Conservation (phyloP, 2,888 invertebrate genomes). For the Troilus luridus region DNA sequence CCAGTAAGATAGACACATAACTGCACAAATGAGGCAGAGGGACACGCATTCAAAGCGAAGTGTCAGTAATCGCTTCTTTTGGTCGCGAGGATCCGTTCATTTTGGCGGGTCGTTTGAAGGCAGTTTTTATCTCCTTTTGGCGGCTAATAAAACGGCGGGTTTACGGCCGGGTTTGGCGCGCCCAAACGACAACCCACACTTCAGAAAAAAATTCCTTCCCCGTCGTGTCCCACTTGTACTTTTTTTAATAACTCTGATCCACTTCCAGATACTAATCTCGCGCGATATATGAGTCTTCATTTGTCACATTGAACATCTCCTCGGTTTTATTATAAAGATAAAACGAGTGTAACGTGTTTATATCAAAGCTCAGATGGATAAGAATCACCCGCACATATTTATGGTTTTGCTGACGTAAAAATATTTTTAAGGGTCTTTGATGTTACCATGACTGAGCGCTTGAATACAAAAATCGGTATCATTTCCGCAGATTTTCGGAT, state of each 20-base stretch:
- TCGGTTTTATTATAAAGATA: neutral
- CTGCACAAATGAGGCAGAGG: neutral
- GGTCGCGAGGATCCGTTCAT: neutral
- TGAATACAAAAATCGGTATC: neutral
- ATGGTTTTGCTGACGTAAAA: neutral
- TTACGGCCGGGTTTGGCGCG: constrained; percentile 35
- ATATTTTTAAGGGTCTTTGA: neutral
- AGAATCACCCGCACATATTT: neutral
- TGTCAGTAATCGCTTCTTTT: constrained; percentile 9
- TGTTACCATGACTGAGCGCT: neutral
- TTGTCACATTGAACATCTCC: constrained; percentile 33
- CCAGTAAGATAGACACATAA: constrained; percentile 9
- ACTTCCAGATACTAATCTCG: constrained; percentile 4
- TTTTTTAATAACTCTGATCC: constrained; percentile 33
- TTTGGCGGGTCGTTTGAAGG: constrained; percentile 45
- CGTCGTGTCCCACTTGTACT: neutral
- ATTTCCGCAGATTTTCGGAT: neutral
- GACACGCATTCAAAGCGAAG: neutral
- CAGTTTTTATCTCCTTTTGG: constrained; percentile 37
- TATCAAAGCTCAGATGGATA: neutral
- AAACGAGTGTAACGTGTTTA: neutral
- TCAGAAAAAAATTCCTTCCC: neutral
- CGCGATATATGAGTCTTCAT: neutral
- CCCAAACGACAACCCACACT: constrained; percentile 7
- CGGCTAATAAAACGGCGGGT: constrained; percentile 36